Conservation (phyloP, 2,888 invertebrate genomes). For the Hydropsyche betteni region DNA sequence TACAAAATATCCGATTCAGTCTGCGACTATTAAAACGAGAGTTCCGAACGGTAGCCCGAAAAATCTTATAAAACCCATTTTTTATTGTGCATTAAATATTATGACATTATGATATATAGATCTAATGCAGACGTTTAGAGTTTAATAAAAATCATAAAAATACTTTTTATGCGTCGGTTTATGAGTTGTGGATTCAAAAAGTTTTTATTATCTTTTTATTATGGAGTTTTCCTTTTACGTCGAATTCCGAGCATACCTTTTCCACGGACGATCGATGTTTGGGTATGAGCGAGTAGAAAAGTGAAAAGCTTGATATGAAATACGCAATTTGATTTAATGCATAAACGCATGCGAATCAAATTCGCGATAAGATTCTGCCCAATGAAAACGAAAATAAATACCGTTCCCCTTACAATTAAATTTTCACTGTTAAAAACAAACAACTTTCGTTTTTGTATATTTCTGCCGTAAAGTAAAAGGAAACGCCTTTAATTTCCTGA, state of each 20-base stretch:
- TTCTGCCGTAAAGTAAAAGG: no score
- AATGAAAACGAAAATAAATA: background rate
- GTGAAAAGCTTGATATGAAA: background rate
- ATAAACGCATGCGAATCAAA: slow-evolving; percentile 21
- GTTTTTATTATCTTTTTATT: slow-evolving; percentile 30
- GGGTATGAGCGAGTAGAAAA: background rate
- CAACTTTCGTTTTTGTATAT: no score
- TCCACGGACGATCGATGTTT: background rate
- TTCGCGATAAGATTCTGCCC: background rate
- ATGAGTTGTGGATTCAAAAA: slow-evolving; percentile 28
- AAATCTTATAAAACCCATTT: no score
- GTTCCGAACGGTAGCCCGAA: no score
- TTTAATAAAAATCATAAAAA: slow-evolving; percentile 28
- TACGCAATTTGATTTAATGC: slow-evolving; percentile 7
- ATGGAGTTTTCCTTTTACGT: slow-evolving; percentile 5
- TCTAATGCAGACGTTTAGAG: slow-evolving; percentile 13
- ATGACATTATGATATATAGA: no score
- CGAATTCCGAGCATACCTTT: slow-evolving; percentile 16
- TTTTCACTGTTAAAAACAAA: no score
- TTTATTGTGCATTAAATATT: no score
- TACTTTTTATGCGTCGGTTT: slow-evolving; percentile 29
- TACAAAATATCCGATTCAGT: no score
- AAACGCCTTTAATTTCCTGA: no score
- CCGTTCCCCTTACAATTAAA: no score
- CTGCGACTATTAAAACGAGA: no score